Evolutionary conservation across 2,113 vertebrate genomes (phyloP).

Genomic region (Opisthocomus hoazin): DNA sequence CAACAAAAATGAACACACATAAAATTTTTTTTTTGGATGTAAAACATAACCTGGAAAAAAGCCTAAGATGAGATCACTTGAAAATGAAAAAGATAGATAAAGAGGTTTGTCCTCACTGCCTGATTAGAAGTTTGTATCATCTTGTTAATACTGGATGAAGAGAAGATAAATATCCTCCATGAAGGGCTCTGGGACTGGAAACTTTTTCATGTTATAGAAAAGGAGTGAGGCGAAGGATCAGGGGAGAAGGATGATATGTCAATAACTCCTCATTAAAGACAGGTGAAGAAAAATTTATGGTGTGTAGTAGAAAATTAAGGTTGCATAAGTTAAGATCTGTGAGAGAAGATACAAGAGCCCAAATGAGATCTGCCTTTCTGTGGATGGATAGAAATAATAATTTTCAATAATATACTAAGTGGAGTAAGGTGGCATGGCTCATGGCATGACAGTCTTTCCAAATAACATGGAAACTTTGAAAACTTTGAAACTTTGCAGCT

Average conservation of each 20-base stretch:
- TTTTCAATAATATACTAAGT: background rate
- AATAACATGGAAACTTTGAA: background rate
- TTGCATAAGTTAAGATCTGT: background rate
- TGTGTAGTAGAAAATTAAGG: background rate
- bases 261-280: background rate
- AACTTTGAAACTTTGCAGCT: background rate
- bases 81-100: background rate
- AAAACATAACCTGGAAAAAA: background rate
- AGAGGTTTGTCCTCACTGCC: background rate
- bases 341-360: background rate
- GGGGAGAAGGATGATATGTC: background rate
- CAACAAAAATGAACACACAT: background rate
- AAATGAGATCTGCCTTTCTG: background rate
- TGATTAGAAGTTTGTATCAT: background rate
- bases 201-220: background rate
- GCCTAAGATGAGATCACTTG: fast-evolving
- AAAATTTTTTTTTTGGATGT: background rate
- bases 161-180: background rate
- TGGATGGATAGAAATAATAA: background rate
- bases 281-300: background rate
- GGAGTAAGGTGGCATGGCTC: background rate
- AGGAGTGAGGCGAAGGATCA: fast-evolving
- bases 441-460: background rate
- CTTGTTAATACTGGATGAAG: background rate
- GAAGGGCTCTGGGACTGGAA: background rate